Evolutionary conservation across 2,113 vertebrate genomes (phyloP).

Genomic region (Ageneiosus marmoratus): DNA sequence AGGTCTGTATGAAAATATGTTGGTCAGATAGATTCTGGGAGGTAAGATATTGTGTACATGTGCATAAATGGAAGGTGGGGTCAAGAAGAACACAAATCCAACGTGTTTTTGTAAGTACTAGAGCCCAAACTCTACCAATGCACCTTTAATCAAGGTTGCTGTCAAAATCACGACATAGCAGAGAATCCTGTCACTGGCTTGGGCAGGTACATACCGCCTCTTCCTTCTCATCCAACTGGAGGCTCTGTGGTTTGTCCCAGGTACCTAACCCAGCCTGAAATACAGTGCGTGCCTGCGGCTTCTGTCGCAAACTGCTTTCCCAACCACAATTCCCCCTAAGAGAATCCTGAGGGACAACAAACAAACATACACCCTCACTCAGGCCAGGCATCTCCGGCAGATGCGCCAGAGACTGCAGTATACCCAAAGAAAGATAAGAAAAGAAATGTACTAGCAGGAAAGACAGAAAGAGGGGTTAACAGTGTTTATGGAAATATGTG

Average conservation of each 20-base stretch:
- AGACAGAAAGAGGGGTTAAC: constrained; percentile 32
- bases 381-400: constrained; percentile 19
- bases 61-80: neutral
- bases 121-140: constrained; percentile 8
- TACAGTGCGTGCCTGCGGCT: constrained; percentile 67
- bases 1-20: neutral
- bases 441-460: constrained; percentile 12
- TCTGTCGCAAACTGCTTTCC: constrained; percentile 73
- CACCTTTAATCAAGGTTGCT: constrained; percentile 1
- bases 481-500: neutral
- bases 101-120: neutral
- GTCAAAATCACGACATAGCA: constrained; percentile 2
- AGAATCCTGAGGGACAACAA: constrained; percentile 65
- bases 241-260: constrained; percentile 57
- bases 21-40: too few relatives aligned
- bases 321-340: constrained; percentile 67
- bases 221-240: constrained; percentile 53
- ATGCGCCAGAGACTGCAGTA: neutral
- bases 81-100: neutral
- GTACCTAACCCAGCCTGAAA: constrained; percentile 71
- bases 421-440: constrained; percentile 9
- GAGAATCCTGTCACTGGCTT: neutral
- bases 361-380: constrained; percentile 48
- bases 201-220: constrained; percentile 66
- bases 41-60: neutral